Evolutionary conservation across 2,888 invertebrate species (phyloP).

Genomic region (Fragum sueziense): DNA sequence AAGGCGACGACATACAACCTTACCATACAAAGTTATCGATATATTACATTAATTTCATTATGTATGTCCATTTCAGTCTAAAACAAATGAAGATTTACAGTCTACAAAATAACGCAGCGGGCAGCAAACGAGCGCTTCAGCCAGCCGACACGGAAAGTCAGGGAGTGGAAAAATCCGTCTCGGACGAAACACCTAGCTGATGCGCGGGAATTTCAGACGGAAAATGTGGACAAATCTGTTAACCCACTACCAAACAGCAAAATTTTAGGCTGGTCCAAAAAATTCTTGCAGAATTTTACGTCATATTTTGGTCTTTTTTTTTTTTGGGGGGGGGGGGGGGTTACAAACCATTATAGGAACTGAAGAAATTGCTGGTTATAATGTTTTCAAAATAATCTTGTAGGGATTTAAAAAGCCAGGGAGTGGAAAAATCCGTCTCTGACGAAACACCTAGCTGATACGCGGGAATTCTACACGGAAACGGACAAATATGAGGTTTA

Average conservation of each 20-base stretch:
- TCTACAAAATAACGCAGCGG: conserved; percentile 1
- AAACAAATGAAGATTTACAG: conserved; percentile 8
- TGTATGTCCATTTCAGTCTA: conserved; percentile 34
- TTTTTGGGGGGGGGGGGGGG: too few relatives aligned
- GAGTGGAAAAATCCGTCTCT: conserved; percentile 19
- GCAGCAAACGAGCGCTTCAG: conserved; percentile 2
- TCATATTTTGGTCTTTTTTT: not conserved
- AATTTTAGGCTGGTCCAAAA: not conserved
- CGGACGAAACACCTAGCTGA: not conserved
- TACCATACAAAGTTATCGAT: too few relatives aligned
- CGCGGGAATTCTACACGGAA: not conserved
- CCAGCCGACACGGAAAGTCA: not conserved
- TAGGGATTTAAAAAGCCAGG: conserved; percentile 15
- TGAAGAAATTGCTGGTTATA: not conserved
- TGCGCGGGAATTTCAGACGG: not conserved
- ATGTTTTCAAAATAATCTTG: not conserved
- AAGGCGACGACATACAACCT: too few relatives aligned
- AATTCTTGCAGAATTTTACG: conserved; percentile 4
- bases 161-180: conserved; percentile 21
- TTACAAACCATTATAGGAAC: not conserved
- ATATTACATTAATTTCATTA: too few relatives aligned
- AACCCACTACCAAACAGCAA: not conserved
- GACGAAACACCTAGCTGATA: not conserved
- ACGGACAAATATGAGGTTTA: not conserved
- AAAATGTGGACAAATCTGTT: not conserved